These are phyloP conservation scores for Adelosebastes latens DNA, from an alignment of 2,797 vertebrate genomes.

Conservation along the genomic window DNA sequence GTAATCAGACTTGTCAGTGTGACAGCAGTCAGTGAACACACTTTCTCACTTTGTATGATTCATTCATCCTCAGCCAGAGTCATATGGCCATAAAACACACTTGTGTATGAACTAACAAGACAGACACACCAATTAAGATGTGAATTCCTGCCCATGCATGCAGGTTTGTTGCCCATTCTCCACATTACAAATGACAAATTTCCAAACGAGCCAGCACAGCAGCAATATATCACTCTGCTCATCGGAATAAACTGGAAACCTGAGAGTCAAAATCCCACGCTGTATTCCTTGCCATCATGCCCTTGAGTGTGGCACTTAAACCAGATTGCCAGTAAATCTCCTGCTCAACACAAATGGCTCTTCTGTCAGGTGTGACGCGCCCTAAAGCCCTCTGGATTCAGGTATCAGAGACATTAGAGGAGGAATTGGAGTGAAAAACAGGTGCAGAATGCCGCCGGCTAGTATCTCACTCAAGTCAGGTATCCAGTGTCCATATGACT, in stretches of 20 bases:
- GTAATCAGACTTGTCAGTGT: background rate
- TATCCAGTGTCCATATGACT: conserved; percentile 55
- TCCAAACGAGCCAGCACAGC: conserved; percentile 33
- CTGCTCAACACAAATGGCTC: conserved; percentile 56
- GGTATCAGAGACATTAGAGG: conserved; percentile 53
- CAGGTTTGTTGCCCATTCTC: background rate
- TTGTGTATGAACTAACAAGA: background rate
- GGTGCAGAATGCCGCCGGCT: conserved; percentile 65
- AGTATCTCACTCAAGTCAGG: conserved; percentile 73
- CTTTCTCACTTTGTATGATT: conserved; percentile 70
- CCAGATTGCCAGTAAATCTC: conserved; percentile 74
- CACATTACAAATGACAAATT: conserved; percentile 36
- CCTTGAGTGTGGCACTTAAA: conserved; percentile 72
- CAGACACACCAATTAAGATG: conserved; percentile 10
- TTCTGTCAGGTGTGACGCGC: conserved; percentile 46
- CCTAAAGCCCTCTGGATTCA: conserved; percentile 60
- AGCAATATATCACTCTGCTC: conserved; percentile 42
- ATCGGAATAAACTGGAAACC: conserved; percentile 56
- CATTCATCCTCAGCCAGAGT: conserved; percentile 71
- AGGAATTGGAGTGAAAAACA: conserved; percentile 55
- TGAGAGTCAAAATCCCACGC: conserved; percentile 52
- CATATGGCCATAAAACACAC: conserved; percentile 54
- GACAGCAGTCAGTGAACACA: background rate
- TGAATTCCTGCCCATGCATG: background rate
- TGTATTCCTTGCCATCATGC: conserved; percentile 46